Evolutionary conservation across 2,888 invertebrate genomes (phyloP).

Genomic region (Actias luna): DNA sequence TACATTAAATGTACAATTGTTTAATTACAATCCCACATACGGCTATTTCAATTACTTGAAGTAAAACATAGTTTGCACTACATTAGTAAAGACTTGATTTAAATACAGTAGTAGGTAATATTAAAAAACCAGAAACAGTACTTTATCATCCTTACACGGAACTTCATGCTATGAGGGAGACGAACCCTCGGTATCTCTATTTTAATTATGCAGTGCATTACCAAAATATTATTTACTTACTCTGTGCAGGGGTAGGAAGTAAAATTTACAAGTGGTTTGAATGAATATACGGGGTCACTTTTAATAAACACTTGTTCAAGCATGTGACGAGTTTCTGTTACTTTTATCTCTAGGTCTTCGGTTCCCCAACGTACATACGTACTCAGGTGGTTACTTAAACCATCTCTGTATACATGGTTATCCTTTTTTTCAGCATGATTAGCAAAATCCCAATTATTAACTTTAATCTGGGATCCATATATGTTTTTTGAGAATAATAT

Average conservation of each 20-base stretch:
- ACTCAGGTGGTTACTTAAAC: conserved; percentile 69
- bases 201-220: background rate
- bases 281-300: conserved; percentile 65
- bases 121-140: background rate
- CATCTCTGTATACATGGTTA: conserved; percentile 72
- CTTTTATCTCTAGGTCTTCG: conserved; percentile 57
- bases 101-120: background rate
- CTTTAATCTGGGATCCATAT: conserved; percentile 64
- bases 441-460: conserved; percentile 70
- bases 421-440: conserved; percentile 71
- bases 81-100: too few relatives aligned
- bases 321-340: conserved; percentile 74
- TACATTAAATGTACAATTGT: too few relatives aligned
- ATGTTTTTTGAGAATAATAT: conserved; percentile 71
- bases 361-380: conserved; percentile 72
- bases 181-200: background rate
- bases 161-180: background rate
- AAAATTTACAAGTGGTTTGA: conserved; percentile 71
- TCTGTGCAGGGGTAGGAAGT: conserved; percentile 76
- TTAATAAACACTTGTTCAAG: conserved; percentile 67
- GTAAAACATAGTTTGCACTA: too few relatives aligned
- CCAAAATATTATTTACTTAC: conserved; percentile 45
- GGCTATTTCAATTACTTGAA: too few relatives aligned
- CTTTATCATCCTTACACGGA: background rate
- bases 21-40: too few relatives aligned